Evolutionary conservation across 1,140 invertebrate species (phyloP).

Genomic region (Babylonia areolata): DNA sequence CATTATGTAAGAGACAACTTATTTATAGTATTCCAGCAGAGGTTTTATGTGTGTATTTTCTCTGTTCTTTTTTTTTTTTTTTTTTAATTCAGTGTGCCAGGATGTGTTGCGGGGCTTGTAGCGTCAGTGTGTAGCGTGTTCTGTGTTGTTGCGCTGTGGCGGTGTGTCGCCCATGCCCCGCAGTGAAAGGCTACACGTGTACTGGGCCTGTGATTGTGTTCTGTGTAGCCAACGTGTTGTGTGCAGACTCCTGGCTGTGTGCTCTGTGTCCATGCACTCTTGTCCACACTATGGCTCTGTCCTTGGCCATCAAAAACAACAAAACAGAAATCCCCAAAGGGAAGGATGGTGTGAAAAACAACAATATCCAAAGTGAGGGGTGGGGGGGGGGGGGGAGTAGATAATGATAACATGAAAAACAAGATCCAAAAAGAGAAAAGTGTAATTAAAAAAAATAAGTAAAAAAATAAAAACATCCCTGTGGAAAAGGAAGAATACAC

Average conservation of each 20-base stretch:
- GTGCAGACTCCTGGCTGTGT: constrained; percentile 27
- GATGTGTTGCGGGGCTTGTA: constrained; percentile 33
- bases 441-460: too few relatives aligned
- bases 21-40: too few relatives aligned
- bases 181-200: constrained; percentile 20
- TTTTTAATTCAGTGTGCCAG: neutral
- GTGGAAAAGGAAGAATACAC: too few relatives aligned
- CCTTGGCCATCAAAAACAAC: too few relatives aligned
- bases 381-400: too few relatives aligned
- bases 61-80: neutral
- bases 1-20: too few relatives aligned
- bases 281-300: neutral
- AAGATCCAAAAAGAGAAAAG: too few relatives aligned
- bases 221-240: constrained; percentile 19
- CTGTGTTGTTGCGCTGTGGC: constrained; percentile 18
- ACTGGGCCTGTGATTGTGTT: constrained; percentile 15
- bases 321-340: too few relatives aligned
- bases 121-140: constrained; percentile 30
- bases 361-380: too few relatives aligned
- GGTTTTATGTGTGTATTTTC: constrained; percentile 17
- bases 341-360: too few relatives aligned
- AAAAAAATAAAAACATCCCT: too few relatives aligned
- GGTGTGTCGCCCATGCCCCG: constrained; percentile 20
- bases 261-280: neutral
- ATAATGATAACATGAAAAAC: too few relatives aligned